Evolutionary conservation across 1,140 invertebrate species (phyloP), one percentile per base, ranked within the genome.

Genomic region (Diorhabda sublineata): DNA sequence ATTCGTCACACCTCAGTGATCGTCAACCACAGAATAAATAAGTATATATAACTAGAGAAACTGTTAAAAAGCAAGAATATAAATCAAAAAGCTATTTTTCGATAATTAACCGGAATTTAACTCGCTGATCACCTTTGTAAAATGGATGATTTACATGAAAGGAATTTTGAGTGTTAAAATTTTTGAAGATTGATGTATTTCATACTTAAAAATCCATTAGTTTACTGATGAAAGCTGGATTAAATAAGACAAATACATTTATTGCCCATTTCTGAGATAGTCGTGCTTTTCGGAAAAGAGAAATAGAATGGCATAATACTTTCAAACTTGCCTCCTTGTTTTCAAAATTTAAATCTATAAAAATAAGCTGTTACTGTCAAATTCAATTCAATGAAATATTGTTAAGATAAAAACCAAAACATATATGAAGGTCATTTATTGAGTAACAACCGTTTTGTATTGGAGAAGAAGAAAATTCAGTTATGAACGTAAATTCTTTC

Each of bases 171-270:
- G 63, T 64, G 63, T 64, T 47, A 3, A 45, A 64, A 64, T 26
- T 57, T 64, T 56, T 52, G 56, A 42, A 26, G 42, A 47, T 64
- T 64, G n/a, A 47, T 57, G 41, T 57, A 26, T 56, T 56, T 56
- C 41, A 57, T 64, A 64, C 63, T 57, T 64, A 64, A 64, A 64
- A 64, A 64, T 64, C 63, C 63, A 64, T 64, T 64, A 64, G 56
- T 11, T 41, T 56, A 47, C 44, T 11, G 26, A 64, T 6, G 11
- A 63, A 45, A 4, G 11, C 42, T 47, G n/a, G 42, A 64, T 45
- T 52, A 6, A 6, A 41, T 56, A 11, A 64, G 63, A 64, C 42
- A 64, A 64, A 26, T 45, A 56, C 41, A 64, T 64, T 64, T 64
- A 64, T 64, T 52, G 42, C 26, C 26, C 26, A 26, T 26, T 26